Evolutionary conservation across 1,140 invertebrate genomes (phyloP), one percentile per base, ranked within the genome.

Genomic region (Sycophaga agraensis): DNA sequence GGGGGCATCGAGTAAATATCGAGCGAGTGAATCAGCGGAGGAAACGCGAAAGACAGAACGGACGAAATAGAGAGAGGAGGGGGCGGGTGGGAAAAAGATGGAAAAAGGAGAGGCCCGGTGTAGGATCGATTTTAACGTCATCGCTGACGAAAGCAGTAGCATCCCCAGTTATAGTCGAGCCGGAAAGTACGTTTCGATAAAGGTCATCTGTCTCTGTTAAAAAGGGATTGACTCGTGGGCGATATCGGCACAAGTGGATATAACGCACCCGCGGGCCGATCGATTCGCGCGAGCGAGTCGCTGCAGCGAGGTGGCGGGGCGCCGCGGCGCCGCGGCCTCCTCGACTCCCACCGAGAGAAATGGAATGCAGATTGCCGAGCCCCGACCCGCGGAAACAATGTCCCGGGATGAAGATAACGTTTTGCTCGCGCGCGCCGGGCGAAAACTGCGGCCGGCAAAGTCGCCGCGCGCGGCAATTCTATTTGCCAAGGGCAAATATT

Each of bases 141-240:
- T 24, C 16, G 37, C 28, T 48, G 59, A 63, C 54, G 61, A 66
- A 66, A 59, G 45, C 46, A 50, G 55, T 43, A 59, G n/a, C 45
- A 48, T 46, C 49, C 35, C 28, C 17, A 66, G 54, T 48, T 54
- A 62, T 65, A 53, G 43, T 59, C 58, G 40, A 57, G 49, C 39
- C 42, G 42, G 35, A 53, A 54, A 48, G 42, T 45, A 60, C 58
- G 49, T 49, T 49, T 48, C 48, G 62, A 64, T 64, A 64, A 64
- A 64, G 65, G 69, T 62, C 69, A 70, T 73, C 66, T 67, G 73
- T 73, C 70, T 73, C 69, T 66, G 69, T 74, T 74, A 74, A 73
- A 74, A 74, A 70, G 70, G 64, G 70, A 72, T 74, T 67, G 65
- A 59, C 48, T 64, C 14, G 62, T n/a, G n/a, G 51, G 65, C 63